phyloP scores from a whole-genome alignment of 2,888 invertebrate genomes.

The Dicycla oo region DNA sequence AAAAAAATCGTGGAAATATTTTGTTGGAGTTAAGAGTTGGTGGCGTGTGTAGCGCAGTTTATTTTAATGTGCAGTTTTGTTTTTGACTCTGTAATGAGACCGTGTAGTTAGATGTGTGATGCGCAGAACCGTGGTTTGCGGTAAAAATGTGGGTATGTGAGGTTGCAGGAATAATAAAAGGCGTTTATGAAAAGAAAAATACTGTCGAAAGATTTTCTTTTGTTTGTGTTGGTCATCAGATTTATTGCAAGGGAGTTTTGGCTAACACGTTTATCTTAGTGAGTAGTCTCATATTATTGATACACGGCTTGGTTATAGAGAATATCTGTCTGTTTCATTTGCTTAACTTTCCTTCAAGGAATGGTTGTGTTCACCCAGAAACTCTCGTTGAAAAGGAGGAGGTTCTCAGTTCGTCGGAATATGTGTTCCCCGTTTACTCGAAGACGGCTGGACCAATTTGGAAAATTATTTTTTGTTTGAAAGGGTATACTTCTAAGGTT shows the following conservation, averaged over 20 bases:
- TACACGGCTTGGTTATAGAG: rapidly evolving
- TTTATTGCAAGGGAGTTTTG: background rate
- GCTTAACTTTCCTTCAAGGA: too few species aligned
- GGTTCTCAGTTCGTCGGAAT: too few species aligned
- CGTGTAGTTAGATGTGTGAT: slow-evolving; percentile 36
- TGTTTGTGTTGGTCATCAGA: background rate
- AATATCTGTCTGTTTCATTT: too few species aligned
- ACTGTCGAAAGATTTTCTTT: background rate
- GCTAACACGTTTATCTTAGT: background rate
- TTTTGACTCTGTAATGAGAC: slow-evolving; percentile 62
- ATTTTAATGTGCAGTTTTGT: slow-evolving; percentile 61
- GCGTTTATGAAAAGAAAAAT: slow-evolving; percentile 2
- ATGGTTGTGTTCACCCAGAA: too few species aligned
- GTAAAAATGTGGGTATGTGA: slow-evolving; percentile 11
- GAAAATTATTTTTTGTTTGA: too few species aligned
- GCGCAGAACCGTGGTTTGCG: slow-evolving; percentile 1
- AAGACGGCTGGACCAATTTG: too few species aligned
- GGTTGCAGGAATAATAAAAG: background rate
- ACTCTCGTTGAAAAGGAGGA: too few species aligned
- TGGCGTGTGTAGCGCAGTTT: slow-evolving; percentile 56
- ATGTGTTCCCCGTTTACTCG: too few species aligned
- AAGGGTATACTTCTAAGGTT: too few species aligned
- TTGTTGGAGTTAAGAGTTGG: slow-evolving; percentile 60
- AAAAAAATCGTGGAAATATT: slow-evolving; percentile 61
- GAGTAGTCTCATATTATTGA: too few species aligned